Evolutionary conservation across 2,888 invertebrate genomes (phyloP).

Genomic region (Protophormia terraenovae): DNA sequence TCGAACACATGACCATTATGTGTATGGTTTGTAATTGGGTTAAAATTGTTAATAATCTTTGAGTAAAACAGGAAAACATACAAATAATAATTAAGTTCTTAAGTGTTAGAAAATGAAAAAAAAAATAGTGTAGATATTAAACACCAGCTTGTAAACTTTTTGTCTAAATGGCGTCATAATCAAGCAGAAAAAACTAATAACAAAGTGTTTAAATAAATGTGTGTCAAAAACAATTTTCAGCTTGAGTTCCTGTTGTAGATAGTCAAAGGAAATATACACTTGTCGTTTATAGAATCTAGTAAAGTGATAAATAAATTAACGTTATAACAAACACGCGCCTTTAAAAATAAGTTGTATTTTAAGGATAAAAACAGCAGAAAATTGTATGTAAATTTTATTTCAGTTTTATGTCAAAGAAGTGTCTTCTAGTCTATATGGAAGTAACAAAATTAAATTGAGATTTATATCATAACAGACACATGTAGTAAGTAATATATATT

Average conservation of each 20-base stretch:
- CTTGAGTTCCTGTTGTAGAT: neutral
- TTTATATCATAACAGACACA: neutral
- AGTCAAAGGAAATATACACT: neutral
- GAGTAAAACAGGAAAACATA: neutral
- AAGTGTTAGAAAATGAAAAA: neutral
- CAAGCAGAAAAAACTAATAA: neutral
- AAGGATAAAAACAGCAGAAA: neutral
- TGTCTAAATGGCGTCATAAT: slow-evolving; percentile 3
- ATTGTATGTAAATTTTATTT: neutral
- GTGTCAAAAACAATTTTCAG: slow-evolving; percentile 20
- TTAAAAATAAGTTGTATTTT: neutral
- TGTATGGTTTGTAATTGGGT: neutral
- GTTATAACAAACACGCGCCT: neutral
- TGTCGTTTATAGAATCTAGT: too few species aligned
- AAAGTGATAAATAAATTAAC: neutral
- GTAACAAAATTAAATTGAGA: neutral
- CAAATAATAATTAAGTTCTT: slow-evolving; percentile 22
- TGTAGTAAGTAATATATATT: neutral
- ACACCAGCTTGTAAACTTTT: slow-evolving; percentile 12
- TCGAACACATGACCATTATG: neutral
- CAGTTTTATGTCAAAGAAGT: neutral
- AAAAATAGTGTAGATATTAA: neutral
- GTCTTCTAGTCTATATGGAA: neutral
- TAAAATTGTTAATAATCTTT: neutral
- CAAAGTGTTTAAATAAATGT: slow-evolving; percentile 14